Base-by-base conservation (phyloP, 2,888 invertebrate species). In the Chorisops tibialis region DNA sequence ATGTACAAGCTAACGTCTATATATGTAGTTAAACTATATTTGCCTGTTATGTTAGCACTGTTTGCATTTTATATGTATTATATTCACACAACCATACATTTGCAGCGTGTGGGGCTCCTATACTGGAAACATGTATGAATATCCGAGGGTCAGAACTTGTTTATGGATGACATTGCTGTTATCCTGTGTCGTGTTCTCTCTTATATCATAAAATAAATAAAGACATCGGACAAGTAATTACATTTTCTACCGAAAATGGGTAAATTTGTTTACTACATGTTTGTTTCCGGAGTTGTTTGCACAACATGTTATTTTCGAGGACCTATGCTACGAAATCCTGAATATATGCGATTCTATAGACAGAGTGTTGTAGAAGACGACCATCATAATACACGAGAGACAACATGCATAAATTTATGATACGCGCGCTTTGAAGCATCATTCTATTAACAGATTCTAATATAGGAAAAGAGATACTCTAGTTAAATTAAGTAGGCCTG, bases 141-240 rank as follows among this genome's bases (percentile, higher is more conserved):
- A 18, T 50, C 22, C 16, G 5, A 56, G 45, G 56, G 56, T 56
- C 56, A 56, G 18, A 56, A 30, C 56, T 22, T 56, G 56, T 56
- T 56, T 56, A 56, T 56, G 22, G 56, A 54, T 43, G 56, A 56
- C 56, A 56, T 56, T 56, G 56, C 43, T 56, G 45, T 56, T 56
- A 56, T 56, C 45, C 56, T 56, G 43, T 56, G 45, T 56, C 56
- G 56, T 56, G 56, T 43, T 56, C 56, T 56, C 56, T 56, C 45
- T 56, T 56, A 56, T 43, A 56, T 56, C 56, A 56, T 56, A 56
- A 56, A 56, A 56, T 56, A 56, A 56, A 56, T 56, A 56, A 56
- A 56, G 56, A 56, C 56, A 56, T 56, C 18, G 56, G 56, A 56
- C 56, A 56, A 43, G 56, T 56, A 56, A 56, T 56, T 56, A 56